Evolutionary conservation across 2,797 vertebrate species (phyloP), one percentile per base, ranked within the genome.

Genomic region (Hapalemur alaotrensis): DNA sequence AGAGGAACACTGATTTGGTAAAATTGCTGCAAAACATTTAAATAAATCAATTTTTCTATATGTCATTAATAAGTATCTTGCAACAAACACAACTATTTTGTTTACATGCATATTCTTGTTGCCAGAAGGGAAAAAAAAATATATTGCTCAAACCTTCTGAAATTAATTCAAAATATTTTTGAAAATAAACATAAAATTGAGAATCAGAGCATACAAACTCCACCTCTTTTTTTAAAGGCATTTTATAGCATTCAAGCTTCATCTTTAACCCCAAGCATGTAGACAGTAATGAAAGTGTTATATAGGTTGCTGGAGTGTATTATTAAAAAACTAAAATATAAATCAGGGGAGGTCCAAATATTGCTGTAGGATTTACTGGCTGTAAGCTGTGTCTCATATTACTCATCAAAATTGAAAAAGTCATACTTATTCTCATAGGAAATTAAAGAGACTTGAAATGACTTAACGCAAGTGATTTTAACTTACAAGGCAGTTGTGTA

Each of bases 391-490:
- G 89, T 95, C 75, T 70, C 67, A 95, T 93, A 97, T 18, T 57
- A 15, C 80, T 96, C 54, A 96, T 96, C 95, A 97, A 96, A 95
- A 97, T 59, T 48, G 72, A 98, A 82, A 97, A 98, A 97, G 96
- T 95, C 95, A 97, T 93, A 69, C 94, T 95, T 95, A 93, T 95
- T 97, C 54, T 85, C 91, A 41, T n/a, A 95, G 95, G 97, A 98
- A 98, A 98, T 89, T 98, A 86, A 94, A 72, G 91, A 96, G 76
- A 91, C 89, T 87, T 96, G 57, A 93, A 96, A 85, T 85, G 95
- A 97, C 61, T 83, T 96, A 98, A 97, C 65, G 48, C 17, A 41
- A 88, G 75, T 97, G 97, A 97, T 97, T 98, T 97, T 94, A 98
- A 97, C 89, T 86, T 98, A 92, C 76, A 81, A 97, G 96, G 59